Conservation (phyloP, 2,113 vertebrate genomes). For the Nothoprocta perdicaria region DNA sequence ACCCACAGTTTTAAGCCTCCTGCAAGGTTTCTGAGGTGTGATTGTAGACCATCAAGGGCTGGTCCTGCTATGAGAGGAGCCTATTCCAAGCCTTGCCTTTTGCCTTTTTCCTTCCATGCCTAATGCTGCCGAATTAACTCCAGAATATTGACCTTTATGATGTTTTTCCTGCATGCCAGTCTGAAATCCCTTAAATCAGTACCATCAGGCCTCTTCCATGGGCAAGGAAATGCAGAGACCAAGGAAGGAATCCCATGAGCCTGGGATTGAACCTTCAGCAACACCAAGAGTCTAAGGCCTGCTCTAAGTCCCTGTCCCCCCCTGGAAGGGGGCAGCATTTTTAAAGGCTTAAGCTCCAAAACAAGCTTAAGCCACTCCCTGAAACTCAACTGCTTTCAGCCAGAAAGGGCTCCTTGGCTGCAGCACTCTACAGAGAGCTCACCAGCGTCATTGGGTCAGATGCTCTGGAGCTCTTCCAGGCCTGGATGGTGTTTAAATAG, state of each 20-base stretch:
- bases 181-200: not conserved
- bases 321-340: not conserved
- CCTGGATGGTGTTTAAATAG: not conserved
- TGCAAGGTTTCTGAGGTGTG: not conserved
- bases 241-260: not conserved
- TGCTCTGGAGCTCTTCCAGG: conserved; percentile 34
- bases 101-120: not conserved
- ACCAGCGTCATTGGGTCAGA: not conserved
- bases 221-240: fast-evolving
- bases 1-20: fast-evolving
- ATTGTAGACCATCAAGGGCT: not conserved
- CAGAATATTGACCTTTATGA: not conserved
- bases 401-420: not conserved
- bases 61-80: not conserved
- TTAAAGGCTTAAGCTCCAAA: not conserved
- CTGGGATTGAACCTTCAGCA: not conserved
- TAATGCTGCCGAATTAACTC: not conserved
- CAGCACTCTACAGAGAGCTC: not conserved
- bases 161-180: fast-evolving
- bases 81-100: not conserved
- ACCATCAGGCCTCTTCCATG: not conserved
- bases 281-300: not conserved
- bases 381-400: not conserved
- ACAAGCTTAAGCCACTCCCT: not conserved
- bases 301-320: not conserved